A percentile compares a stretch with the other conserved stretches of the same genome.
Evolutionary conservation across 1,140 invertebrate genomes (phyloP).

Genomic region (Mactra quadrangularis): DNA sequence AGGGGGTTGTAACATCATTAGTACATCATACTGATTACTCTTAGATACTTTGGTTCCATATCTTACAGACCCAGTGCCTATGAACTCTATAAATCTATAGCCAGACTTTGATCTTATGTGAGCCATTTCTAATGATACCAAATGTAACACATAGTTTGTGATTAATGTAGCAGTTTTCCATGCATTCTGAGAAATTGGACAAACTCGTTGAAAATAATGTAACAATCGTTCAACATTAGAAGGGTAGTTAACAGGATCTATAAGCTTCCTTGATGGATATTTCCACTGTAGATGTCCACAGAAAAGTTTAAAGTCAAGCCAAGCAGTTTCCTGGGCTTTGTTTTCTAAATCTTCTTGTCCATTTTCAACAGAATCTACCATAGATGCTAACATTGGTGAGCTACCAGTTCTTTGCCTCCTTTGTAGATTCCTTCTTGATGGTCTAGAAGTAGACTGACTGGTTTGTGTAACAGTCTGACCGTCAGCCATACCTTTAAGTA

Average conservation of each 20-base stretch:
- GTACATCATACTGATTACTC: conserved; percentile 72
- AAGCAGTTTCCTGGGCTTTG: conserved; percentile 17
- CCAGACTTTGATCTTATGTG: conserved; percentile 30
- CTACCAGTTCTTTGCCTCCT: conserved; percentile 50
- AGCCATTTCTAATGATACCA: conserved; percentile 71
- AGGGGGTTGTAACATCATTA: conserved; percentile 69
- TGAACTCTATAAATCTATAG: conserved; percentile 68
- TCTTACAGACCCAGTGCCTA: conserved; percentile 68
- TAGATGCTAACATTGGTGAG: conserved; percentile 25
- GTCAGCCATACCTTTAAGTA: conserved; percentile 11
- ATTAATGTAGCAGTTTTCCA: conserved; percentile 67
- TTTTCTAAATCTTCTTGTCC: conserved; percentile 8
- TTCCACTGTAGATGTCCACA: conserved; percentile 32
- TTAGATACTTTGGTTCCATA: conserved; percentile 67
- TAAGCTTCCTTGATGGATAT: not conserved
- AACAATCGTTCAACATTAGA: conserved; percentile 58
- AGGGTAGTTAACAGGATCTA: conserved; percentile 4
- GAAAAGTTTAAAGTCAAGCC: conserved; percentile 55
- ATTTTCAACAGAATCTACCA: not conserved
- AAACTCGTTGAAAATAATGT: conserved; percentile 69
- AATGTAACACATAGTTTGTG: conserved; percentile 70
- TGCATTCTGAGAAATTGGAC: conserved; percentile 63
- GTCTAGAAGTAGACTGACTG: conserved; percentile 24
- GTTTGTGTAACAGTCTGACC: conserved; percentile 29
- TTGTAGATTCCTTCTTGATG: not conserved